phyloP scores from a whole-genome alignment of 2,113 vertebrate species.

The Abramis brama region DNA sequence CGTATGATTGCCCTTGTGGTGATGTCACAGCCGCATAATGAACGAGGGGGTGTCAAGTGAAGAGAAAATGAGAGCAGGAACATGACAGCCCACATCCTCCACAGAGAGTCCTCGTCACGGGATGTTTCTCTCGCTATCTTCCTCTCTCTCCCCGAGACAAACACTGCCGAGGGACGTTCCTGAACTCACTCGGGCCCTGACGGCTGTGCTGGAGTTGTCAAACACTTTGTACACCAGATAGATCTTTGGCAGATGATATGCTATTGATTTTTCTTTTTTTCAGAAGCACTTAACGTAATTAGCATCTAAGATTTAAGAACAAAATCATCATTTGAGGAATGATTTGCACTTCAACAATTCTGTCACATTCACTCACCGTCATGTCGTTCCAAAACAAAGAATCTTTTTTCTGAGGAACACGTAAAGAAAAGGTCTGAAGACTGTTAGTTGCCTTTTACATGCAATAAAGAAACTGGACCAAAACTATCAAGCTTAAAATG shows the following conservation, averaged over 20 bases:
- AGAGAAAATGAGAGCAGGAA: slow-evolving; percentile 55
- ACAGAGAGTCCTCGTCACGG: slow-evolving; percentile 45
- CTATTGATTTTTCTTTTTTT: slow-evolving; percentile 33
- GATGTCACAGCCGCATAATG: slow-evolving; percentile 77
- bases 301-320: slow-evolving; percentile 10
- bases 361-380: background rate
- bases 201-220: slow-evolving; percentile 36
- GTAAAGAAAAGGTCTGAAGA: background rate
- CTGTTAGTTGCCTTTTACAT: background rate
- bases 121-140: too few relatives aligned
- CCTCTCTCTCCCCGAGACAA: slow-evolving; percentile 20
- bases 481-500: background rate
- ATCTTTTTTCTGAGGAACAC: background rate
- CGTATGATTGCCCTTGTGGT: slow-evolving; percentile 77
- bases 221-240: slow-evolving; percentile 30
- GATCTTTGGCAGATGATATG: slow-evolving; percentile 37
- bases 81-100: slow-evolving; percentile 68
- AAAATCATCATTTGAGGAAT: background rate
- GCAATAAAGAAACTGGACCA: background rate
- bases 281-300: slow-evolving; percentile 33
- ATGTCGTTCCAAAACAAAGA: background rate
- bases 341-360: background rate
- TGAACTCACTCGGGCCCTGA: slow-evolving; percentile 33
- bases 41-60: slow-evolving; percentile 69
- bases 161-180: slow-evolving; percentile 31